phyloP scores from a whole-genome alignment of 2,888 invertebrate genomes.

The Alcis repandata region DNA sequence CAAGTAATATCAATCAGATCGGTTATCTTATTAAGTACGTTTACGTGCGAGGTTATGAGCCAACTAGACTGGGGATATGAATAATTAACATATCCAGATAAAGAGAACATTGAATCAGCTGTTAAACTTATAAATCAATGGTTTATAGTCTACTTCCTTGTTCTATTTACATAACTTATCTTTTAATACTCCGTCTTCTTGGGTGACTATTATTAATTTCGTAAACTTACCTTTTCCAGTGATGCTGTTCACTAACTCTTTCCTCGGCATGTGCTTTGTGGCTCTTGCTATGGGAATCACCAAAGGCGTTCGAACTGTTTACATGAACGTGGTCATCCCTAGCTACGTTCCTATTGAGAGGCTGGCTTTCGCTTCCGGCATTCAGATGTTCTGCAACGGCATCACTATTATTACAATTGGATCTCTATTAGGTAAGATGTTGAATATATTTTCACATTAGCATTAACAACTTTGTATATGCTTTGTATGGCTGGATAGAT shows the following conservation, averaged over 20 bases:
- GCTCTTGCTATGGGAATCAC: constrained; percentile 88
- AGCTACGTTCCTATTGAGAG: constrained; percentile 89
- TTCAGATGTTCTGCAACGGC: constrained; percentile 90
- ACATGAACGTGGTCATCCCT: constrained; percentile 89
- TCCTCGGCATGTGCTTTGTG: constrained; percentile 78
- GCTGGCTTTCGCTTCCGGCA: constrained; percentile 89
- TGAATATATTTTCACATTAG: not conserved
- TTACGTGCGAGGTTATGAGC: constrained; percentile 19
- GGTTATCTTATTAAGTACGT: constrained; percentile 25
- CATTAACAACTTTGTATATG: not conserved
- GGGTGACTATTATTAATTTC: not conserved
- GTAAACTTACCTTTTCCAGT: constrained; percentile 64
- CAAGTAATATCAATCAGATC: constrained; percentile 5
- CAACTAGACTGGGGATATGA: not conserved
- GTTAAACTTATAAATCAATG: not conserved
- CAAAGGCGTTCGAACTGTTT: constrained; percentile 90
- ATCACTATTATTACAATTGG: constrained; percentile 87
- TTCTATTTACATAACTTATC: not conserved
- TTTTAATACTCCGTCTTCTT: not conserved
- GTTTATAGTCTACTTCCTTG: not conserved
- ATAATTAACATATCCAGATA: constrained; percentile 9
- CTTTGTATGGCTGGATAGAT: not conserved
- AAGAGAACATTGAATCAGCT: not conserved
- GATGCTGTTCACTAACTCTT: constrained; percentile 78
- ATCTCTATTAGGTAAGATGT: constrained; percentile 86